Percentiles rank a stretch among this genome's conserved stretches.
Evolutionary conservation across 2,888 invertebrate genomes (phyloP).

Genomic region (Drosophila infuscata): DNA sequence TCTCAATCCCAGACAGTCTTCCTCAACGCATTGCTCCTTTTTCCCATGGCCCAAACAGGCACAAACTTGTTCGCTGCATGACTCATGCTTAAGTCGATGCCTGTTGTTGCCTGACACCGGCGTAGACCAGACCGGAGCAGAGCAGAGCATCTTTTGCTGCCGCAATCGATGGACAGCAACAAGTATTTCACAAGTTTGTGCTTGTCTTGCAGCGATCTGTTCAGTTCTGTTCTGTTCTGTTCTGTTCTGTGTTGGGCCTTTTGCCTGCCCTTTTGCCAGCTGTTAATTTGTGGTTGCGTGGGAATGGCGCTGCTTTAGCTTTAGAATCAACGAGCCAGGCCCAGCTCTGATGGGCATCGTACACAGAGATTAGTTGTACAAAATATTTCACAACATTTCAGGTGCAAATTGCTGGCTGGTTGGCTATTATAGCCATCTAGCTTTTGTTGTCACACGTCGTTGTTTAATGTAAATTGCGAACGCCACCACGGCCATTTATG

Average conservation of each 20-base stretch:
- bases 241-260: constrained; percentile 6
- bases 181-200: constrained; percentile 69
- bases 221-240: background rate
- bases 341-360: constrained; percentile 19
- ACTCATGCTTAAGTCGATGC: constrained; percentile 40
- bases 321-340: background rate
- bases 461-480: constrained; percentile 64
- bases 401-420: constrained; percentile 47
- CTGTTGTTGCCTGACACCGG: constrained; percentile 44
- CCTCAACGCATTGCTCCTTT: constrained; percentile 52
- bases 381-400: constrained; percentile 67
- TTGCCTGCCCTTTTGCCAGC: constrained; percentile 30
- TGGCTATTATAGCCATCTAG: constrained; percentile 25
- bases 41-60: constrained; percentile 66
- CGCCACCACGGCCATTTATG: constrained; percentile 63
- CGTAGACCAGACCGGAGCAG: background rate
- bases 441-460: constrained; percentile 59
- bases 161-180: constrained; percentile 40
- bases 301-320: constrained; percentile 37
- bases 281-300: constrained; percentile 54
- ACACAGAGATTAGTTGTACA: constrained; percentile 51
- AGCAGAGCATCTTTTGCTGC: constrained; percentile 24
- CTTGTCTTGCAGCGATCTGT: constrained; percentile 37
- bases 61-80: constrained; percentile 61
- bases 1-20: constrained; percentile 33